A percentile compares a stretch with the other conserved stretches of the same genome.
These are phyloP conservation scores for Sebastiscus albofasciatus DNA, from an alignment of 2,797 vertebrate species.

Conservation along the genomic window DNA sequence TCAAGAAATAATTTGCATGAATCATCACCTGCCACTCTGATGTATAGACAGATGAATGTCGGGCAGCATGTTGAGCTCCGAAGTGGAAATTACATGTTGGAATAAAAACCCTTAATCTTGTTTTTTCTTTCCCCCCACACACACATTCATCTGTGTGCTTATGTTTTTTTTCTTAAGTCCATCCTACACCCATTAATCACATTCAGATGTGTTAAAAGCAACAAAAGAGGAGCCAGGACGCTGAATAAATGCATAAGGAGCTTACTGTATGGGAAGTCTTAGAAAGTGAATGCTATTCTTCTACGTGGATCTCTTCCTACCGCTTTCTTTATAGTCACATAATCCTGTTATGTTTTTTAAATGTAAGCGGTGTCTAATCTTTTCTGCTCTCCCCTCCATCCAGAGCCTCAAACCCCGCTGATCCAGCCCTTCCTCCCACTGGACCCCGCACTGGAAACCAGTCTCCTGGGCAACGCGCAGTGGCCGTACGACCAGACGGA, in stretches of 20 bases:
- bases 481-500: slow-evolving; percentile 37
- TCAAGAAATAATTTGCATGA: slow-evolving; percentile 30
- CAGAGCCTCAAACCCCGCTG: slow-evolving; percentile 59
- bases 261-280: slow-evolving; percentile 39
- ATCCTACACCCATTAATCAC: slow-evolving; percentile 55
- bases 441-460: slow-evolving; percentile 58
- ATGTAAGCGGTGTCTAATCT: slow-evolving; percentile 39
- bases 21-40: slow-evolving; percentile 10
- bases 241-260: slow-evolving; percentile 48
- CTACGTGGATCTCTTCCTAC: slow-evolving; percentile 18
- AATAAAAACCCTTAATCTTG: slow-evolving; percentile 42
- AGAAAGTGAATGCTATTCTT: slow-evolving; percentile 35
- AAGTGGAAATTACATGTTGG: slow-evolving; percentile 27
- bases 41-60: slow-evolving; percentile 14
- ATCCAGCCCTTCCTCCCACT: slow-evolving; percentile 62
- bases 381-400: slow-evolving; percentile 23
- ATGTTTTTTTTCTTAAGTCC: slow-evolving; percentile 38
- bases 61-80: slow-evolving; percentile 1
- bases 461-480: slow-evolving; percentile 41
- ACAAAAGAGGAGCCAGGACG: slow-evolving; percentile 34
- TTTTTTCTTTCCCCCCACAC: not conserved
- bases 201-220: slow-evolving; percentile 37
- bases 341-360: slow-evolving; percentile 52
- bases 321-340: slow-evolving; percentile 35
- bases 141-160: slow-evolving; percentile 28